A percentile compares a stretch with the other conserved stretches of the same genome.
Conservation (phyloP, 2,888 invertebrate genomes). For the Timema podura region DNA sequence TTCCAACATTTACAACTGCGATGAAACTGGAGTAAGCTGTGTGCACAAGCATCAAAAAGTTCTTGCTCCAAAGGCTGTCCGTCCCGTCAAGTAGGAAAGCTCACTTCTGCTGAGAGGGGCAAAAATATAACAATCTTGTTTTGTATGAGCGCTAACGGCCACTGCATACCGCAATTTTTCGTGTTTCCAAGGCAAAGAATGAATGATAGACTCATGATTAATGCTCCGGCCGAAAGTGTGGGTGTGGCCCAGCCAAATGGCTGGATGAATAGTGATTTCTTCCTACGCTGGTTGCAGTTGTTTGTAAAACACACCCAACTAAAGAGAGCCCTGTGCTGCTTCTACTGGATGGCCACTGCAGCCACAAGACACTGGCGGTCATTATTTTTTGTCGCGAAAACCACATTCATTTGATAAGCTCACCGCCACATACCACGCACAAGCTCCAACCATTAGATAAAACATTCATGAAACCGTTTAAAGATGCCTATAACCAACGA, state of each 20-base stretch:
- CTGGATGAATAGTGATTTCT: too few species aligned
- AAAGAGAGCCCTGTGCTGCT: too few species aligned
- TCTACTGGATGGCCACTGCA: too few species aligned
- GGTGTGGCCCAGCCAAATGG: background rate
- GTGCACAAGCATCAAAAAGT: background rate
- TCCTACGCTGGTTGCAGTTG: too few species aligned
- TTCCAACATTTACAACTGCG: background rate
- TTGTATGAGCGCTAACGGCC: background rate
- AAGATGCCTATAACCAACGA: slow-evolving; percentile 1
- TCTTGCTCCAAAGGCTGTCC: background rate
- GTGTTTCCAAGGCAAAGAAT: background rate
- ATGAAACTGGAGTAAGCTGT: background rate
- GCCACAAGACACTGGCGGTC: background rate
- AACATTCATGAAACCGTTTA: slow-evolving; percentile 16
- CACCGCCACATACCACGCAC: slow-evolving; percentile 10
- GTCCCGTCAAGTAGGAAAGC: background rate
- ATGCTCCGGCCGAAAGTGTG: background rate
- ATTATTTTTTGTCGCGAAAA: background rate
- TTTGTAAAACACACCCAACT: slow-evolving; percentile 4
- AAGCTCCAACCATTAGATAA: slow-evolving; percentile 13
- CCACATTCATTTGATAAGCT: slow-evolving; percentile 5
- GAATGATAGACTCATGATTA: background rate
- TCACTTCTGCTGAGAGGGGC: background rate
- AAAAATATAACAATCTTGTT: background rate
- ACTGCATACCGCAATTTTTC: background rate